Evolutionary conservation across 2,888 invertebrate species (phyloP), one percentile per base, ranked within the genome.

Genomic region (Helicoverpa assulta): DNA sequence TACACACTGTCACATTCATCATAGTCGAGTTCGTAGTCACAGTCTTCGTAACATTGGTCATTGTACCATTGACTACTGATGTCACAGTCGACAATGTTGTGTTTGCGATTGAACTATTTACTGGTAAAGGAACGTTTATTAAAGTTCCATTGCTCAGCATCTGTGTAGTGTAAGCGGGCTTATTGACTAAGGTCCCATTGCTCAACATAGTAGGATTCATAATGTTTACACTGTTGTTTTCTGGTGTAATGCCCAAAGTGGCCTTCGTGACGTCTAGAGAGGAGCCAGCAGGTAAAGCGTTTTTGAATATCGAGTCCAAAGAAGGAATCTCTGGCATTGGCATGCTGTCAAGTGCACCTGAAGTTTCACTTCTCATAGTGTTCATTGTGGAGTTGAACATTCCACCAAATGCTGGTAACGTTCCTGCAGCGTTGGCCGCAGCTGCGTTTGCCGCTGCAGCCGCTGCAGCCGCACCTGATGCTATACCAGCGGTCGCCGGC

Each of bases 1-100:
- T 90, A 77, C 92, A 91, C 0, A 84, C 76, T 65, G 93, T 88
- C 26, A 82, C 80, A 54, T 89, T 91, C 0, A 85, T 80, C 37
- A 69, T 80, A 10, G 86, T 84, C 1, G 81, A 72, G 16, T 84
- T 85, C 0, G 81, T 54, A 37, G 83, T 84, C 50, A 75, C 70
- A 29, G 76, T 68, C 19, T 67, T 62, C 37, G 70, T 80, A 5
- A 53, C 33, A 52, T 75, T 77, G 19, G 8, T 18, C 67, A 66
- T 43, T 29, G 78, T 57, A 47, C 52, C 51, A 33, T 65, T 75
- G 8, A 66, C 55, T 57, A 63, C 63, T 16, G 54, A 14, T 0
- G 85, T 87, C n/a, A 83, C 73, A 0, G 85, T 55, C 2, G 85
- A 54, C 16, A 53, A 6, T 55, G 55, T 55, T n/a, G 55, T 33